phyloP scores from a whole-genome alignment of 2,797 vertebrate genomes.

The Eulemur rubriventer region DNA sequence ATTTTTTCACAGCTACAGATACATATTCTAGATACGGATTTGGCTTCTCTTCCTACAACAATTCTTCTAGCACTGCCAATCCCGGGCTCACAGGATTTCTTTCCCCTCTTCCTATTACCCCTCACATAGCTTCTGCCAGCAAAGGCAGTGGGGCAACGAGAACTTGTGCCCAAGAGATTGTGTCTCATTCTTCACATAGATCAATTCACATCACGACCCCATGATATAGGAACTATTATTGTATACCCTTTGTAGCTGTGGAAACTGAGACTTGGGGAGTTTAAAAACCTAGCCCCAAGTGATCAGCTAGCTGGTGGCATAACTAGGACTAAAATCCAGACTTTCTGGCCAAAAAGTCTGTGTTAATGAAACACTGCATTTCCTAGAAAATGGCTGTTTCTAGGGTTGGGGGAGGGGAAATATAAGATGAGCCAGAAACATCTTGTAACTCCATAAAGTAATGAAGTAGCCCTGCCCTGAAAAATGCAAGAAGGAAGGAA shows the following conservation, averaged over 20 bases:
- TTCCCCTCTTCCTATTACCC: not conserved
- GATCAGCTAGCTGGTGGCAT: not conserved
- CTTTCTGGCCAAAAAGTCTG: not conserved
- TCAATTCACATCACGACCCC: not conserved
- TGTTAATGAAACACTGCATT: not conserved
- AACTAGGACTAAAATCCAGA: not conserved
- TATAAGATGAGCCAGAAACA: not conserved
- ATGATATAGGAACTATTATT: not conserved
- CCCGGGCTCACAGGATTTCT: not conserved
- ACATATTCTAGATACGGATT: not conserved
- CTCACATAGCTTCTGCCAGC: not conserved
- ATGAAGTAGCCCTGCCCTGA: accelerated
- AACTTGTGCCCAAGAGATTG: not conserved
- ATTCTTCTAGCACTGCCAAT: not conserved
- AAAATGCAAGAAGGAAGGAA: not conserved
- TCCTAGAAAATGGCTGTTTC: not conserved
- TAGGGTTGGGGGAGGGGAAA: not conserved
- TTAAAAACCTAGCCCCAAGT: not conserved
- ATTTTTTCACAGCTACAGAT: not conserved
- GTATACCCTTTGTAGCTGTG: not conserved
- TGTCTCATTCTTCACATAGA: not conserved
- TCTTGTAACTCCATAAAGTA: not conserved
- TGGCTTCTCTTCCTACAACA: not conserved
- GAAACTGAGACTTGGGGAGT: not conserved
- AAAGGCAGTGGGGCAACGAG: not conserved